Evolutionary conservation across 1,140 invertebrate genomes (phyloP), one percentile per base, ranked within the genome.

Genomic region (Diachasmimorpha longicaudata): DNA sequence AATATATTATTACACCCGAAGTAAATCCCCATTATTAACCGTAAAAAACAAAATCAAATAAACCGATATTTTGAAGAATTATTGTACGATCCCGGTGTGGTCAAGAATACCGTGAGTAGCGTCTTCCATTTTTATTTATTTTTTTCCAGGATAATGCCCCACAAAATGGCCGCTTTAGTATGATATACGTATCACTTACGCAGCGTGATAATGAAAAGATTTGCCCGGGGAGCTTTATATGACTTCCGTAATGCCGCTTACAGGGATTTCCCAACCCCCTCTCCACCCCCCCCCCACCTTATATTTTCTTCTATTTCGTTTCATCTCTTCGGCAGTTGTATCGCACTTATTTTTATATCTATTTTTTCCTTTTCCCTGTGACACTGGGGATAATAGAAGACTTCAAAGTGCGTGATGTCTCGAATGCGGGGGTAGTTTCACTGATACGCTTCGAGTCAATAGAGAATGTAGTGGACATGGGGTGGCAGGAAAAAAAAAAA

Each of bases 171-270:
- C 83, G 84, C 84, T 87, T 82, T 86, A 85, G 82, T 84, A 86
- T 88, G 86, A 89, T 89, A 87, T 88, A 89, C 83, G 86, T 87
- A 89, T 88, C 87, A 88, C 86, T 88, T 87, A 88, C 79, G 79
- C 80, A 78, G 80, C 75, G 80, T 82, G 85, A 88, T 89, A 89
- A 89, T 89, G 87, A 89, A 88, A 88, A 89, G 87, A 89, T 89
- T 88, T 86, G 84, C 85, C 31, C 58, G 80, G 76, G 82, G 69
- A 63, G 83, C 83, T 87, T 88, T 87, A 87, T 84, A 85, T 85
- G 84, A 86, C 85, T 82, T 84, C 81, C 78, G 82, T 68, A 14
- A 42, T 31, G 70, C 81, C 77, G 82, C 81, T 86, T 68, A 78
- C 63, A 74, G 55, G 69, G 52, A 66, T 77, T 52, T 39, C 44